Evolutionary conservation across 2,888 invertebrate genomes (phyloP).

Genomic region (Andrena minutula): DNA sequence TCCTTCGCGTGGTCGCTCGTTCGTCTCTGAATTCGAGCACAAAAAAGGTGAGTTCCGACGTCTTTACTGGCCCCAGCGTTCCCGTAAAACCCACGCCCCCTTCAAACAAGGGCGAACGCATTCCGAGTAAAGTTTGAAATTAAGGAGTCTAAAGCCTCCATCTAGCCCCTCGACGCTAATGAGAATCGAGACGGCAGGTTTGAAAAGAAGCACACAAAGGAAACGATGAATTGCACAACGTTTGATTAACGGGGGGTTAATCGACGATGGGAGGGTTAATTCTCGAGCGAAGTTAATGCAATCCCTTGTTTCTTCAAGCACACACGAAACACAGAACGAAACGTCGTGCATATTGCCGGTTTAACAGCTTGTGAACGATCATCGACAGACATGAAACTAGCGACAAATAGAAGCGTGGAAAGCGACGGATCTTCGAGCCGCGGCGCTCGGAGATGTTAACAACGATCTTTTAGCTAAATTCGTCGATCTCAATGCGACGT

Average conservation of each 20-base stretch:
- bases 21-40: slow-evolving; percentile 68
- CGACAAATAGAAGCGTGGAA: slow-evolving; percentile 48
- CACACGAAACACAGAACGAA: slow-evolving; percentile 51
- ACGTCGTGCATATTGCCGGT: slow-evolving; percentile 39
- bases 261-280: slow-evolving; percentile 37
- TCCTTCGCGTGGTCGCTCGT: slow-evolving; percentile 66
- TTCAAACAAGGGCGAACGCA: background rate
- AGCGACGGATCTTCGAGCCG: slow-evolving; percentile 66
- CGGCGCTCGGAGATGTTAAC: slow-evolving; percentile 7
- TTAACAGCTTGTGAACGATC: slow-evolving; percentile 43
- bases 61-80: background rate
- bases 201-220: slow-evolving; percentile 24
- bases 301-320: slow-evolving; percentile 34
- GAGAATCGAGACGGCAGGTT: background rate
- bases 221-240: slow-evolving; percentile 1
- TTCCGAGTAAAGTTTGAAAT: background rate
- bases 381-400: slow-evolving; percentile 37
- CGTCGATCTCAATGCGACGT: background rate
- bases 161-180: background rate
- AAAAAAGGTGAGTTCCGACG: slow-evolving; percentile 55
- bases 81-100: background rate
- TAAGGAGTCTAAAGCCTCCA: background rate
- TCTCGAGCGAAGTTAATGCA: background rate
- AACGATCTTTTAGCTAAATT: background rate
- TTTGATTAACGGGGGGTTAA: slow-evolving; percentile 36